These are phyloP conservation scores for Amphipyra tragopoginis DNA, from an alignment of 2,888 invertebrate genomes.

Conservation along the genomic window DNA sequence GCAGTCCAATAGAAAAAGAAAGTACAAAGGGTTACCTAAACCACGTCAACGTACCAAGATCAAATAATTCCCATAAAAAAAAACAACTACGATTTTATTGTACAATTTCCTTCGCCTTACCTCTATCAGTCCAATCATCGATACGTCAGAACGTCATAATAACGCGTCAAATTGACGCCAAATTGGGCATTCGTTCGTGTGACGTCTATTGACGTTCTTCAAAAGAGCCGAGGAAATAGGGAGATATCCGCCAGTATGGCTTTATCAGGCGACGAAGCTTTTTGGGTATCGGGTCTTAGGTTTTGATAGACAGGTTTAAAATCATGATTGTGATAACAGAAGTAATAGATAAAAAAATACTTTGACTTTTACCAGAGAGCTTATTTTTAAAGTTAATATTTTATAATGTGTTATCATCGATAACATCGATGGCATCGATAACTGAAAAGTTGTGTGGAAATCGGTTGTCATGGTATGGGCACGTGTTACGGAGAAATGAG, in stretches of 20 bases:
- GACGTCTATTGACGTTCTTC: conserved; percentile 37
- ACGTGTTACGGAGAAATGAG: too few species aligned
- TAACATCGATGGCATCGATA: too few species aligned
- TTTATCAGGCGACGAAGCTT: conserved; percentile 8
- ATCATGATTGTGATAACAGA: too few species aligned
- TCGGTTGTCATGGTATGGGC: too few species aligned
- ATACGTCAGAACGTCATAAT: conserved; percentile 50
- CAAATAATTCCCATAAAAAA: neutral
- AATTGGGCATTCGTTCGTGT: conserved; percentile 46
- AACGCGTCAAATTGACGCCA: conserved; percentile 47
- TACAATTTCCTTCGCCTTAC: conserved; percentile 9
- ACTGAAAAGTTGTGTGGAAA: too few species aligned
- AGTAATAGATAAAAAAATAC: too few species aligned
- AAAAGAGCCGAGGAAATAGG: conserved; percentile 53
- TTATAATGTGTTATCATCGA: too few species aligned
- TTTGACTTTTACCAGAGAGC: too few species aligned
- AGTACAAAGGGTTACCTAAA: too few species aligned
- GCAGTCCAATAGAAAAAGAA: too few species aligned
- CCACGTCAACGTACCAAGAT: neutral
- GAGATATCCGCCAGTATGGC: conserved; percentile 46
- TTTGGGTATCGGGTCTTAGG: neutral
- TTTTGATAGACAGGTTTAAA: neutral
- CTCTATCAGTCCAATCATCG: conserved; percentile 21
- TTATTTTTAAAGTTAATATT: too few species aligned
- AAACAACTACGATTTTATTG: conserved; percentile 8